phyloP scores from a whole-genome alignment of 2,797 vertebrate genomes.

The Bradypus variegatus region DNA sequence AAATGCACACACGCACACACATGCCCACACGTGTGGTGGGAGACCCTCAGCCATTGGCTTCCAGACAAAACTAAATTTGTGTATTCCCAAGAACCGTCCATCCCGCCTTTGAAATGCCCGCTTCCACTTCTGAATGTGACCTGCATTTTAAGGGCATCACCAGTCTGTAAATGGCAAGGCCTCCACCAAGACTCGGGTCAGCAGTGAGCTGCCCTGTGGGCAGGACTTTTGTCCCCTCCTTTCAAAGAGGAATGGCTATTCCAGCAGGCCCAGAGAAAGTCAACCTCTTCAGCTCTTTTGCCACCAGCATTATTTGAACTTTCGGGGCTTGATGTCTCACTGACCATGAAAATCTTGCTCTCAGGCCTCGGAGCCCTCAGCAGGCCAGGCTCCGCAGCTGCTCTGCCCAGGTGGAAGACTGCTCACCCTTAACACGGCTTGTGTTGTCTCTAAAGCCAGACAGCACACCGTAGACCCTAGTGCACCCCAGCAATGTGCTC shows the following conservation, averaged over 20 bases:
- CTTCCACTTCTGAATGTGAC: not conserved
- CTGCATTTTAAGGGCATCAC: not conserved
- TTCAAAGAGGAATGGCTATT: not conserved
- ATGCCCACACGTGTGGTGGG: not conserved
- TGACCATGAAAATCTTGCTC: not conserved
- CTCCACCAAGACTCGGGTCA: not conserved
- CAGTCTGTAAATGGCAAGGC: not conserved
- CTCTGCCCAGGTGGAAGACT: not conserved
- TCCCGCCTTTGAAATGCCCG: not conserved
- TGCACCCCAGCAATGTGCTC: not conserved
- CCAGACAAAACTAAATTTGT: not conserved
- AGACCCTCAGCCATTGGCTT: not conserved
- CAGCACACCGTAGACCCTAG: not conserved
- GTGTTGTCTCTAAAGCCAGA: not conserved
- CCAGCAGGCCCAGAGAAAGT: not conserved
- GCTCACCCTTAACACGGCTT: not conserved
- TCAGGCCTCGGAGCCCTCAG: not conserved
- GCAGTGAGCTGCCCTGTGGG: not conserved
- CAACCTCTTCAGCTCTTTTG: not conserved
- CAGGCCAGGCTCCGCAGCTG: not conserved
- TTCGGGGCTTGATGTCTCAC: not conserved
- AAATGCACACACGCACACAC: not conserved
- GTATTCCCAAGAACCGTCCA: not conserved
- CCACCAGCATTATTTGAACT: not conserved
- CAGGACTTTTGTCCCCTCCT: not conserved